These are phyloP conservation scores for Xestia rhomboidea DNA, from an alignment of 2,888 invertebrate genomes.

Conservation along the genomic window DNA sequence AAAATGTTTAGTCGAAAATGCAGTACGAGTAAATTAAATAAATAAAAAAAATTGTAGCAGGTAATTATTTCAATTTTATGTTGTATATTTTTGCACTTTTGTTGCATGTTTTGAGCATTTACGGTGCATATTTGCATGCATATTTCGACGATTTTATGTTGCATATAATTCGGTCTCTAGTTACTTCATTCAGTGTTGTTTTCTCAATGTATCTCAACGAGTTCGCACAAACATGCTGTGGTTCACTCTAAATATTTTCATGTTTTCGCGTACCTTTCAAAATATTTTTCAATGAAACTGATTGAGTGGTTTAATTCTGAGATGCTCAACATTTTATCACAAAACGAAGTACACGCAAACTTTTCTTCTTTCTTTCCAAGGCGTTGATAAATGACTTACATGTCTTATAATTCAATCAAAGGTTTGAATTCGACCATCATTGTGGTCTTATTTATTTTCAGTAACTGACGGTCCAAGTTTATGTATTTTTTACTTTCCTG, in stretches of 20 bases:
- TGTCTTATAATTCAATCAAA: background rate
- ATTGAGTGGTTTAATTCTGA: constrained; percentile 33
- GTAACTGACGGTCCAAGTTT: background rate
- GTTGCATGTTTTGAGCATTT: too few relatives aligned
- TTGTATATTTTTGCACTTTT: too few relatives aligned
- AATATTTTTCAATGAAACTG: constrained; percentile 53
- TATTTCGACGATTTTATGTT: too few relatives aligned
- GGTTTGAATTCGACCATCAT: background rate
- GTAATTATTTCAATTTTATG: too few relatives aligned
- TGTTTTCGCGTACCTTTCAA: constrained; percentile 38
- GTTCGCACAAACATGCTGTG: constrained; percentile 21
- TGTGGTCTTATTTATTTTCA: background rate
- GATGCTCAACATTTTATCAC: constrained; percentile 33
- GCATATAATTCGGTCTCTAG: too few relatives aligned
- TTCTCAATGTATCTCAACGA: constrained; percentile 13
- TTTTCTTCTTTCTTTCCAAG: background rate
- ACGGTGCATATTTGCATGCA: too few relatives aligned
- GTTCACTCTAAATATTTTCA: constrained; percentile 46
- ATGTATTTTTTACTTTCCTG: background rate
- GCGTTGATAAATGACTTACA: background rate
- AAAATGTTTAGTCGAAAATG: too few relatives aligned
- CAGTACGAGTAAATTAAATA: too few relatives aligned
- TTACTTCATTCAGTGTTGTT: constrained; percentile 23
- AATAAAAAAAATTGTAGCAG: too few relatives aligned
- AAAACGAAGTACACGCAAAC: background rate